Evolutionary conservation across 2,113 vertebrate genomes (phyloP), one percentile per base, ranked within the genome.

Genomic region (Cichladusa arquata): DNA sequence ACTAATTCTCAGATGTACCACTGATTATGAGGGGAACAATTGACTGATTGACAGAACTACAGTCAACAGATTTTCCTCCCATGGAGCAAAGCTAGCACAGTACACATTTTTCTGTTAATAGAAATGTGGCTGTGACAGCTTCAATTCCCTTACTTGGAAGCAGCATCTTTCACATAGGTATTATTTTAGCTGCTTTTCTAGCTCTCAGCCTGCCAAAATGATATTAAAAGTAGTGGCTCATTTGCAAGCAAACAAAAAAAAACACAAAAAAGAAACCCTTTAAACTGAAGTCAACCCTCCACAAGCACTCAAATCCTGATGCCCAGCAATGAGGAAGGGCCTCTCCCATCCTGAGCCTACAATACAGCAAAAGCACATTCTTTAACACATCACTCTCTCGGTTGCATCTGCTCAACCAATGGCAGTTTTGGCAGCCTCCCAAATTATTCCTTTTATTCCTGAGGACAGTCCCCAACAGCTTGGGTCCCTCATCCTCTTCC

Each of bases 271-370:
- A 11, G 24, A 71, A 79, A 38, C 31, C 22, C 9, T 80, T 93
- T 23, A 57, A 87, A 25, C 20, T 36, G 36, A 67, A 86, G 61
- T 65, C 61, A 81, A 10, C n/a, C 25, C 76, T 60, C 77, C 76
- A 56, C 11, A 40, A 44, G 53, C 65, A 31, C 78, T 17, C 34
- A 90, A 92, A 76, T 12, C 26, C 54, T 50, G 22, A 61, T 19
- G 45, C 14, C 45, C 20, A 45, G 45, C 0, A 0, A 47, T 8
- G 18, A 7, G 5, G 7, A 22, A 13, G 8, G 3, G 7, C 13
- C 22, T 51, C 57, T 60, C 73, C n/a, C 64, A 44, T 24, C 72
- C 65, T 8, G 15, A 19, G 0, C 5, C 50, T 29, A n/a, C 58
- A 82, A 33, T 1, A 54, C 33, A 74, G 66, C 62, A 48, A 26